phyloP scores from a whole-genome alignment of 2,797 vertebrate species.

The Cyprinodon diabolis region DNA sequence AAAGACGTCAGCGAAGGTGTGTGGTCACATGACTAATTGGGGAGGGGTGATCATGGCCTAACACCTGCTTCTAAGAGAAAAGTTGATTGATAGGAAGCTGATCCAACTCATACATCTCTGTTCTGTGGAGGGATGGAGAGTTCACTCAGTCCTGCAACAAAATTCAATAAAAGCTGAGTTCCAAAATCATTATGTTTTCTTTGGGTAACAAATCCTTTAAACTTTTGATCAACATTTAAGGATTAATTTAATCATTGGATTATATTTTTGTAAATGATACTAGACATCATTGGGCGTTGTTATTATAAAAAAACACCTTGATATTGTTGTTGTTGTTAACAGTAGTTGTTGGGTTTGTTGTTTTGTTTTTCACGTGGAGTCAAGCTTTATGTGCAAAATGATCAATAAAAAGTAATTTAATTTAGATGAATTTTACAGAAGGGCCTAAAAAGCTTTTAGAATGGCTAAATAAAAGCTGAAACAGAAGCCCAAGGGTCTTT shows the following conservation, averaged over 20 bases:
- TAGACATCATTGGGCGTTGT: background rate
- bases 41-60: slow-evolving; percentile 12
- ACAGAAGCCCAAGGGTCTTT: background rate
- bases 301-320: background rate
- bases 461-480: background rate
- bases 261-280: background rate
- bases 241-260: background rate
- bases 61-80: slow-evolving; percentile 33
- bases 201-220: background rate
- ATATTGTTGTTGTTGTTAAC: background rate
- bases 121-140: background rate
- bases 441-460: background rate
- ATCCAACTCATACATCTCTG: background rate
- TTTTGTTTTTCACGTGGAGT: background rate
- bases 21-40: slow-evolving; percentile 8
- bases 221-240: background rate
- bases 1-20: slow-evolving; percentile 28
- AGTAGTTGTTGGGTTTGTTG: background rate
- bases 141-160: background rate
- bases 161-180: background rate
- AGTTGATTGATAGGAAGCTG: background rate
- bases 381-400: background rate
- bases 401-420: background rate
- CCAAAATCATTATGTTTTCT: background rate
- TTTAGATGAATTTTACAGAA: background rate